A percentile compares a stretch with the other conserved stretches of the same genome.
Evolutionary conservation across 2,888 invertebrate genomes (phyloP).

Genomic region (Lithophane ornitopus): DNA sequence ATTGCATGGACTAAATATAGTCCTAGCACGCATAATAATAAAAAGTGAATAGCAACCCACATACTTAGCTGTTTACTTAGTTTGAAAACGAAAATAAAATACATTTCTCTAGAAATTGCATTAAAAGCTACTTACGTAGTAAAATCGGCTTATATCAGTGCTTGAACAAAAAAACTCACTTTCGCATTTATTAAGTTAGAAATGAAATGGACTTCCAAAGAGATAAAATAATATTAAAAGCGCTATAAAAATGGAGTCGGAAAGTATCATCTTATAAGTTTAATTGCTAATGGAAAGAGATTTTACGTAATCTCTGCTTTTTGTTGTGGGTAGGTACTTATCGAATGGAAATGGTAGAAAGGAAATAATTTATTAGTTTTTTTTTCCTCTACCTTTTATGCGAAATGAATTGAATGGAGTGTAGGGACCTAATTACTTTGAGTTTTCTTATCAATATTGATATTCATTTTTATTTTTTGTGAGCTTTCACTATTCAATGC

Average conservation of each 20-base stretch:
- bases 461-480: background rate
- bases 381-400: constrained; percentile 12
- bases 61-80: background rate
- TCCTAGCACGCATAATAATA: background rate
- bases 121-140: background rate
- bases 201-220: constrained; percentile 21
- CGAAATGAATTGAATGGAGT: constrained; percentile 16
- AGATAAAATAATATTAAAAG: constrained; percentile 66
- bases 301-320: constrained; percentile 64
- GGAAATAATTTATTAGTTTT: constrained; percentile 29
- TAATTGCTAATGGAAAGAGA: constrained; percentile 75
- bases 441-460: background rate
- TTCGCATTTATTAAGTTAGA: constrained; percentile 26
- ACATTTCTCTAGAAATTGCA: background rate
- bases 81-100: background rate
- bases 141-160: constrained; percentile 3
- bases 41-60: background rate
- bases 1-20: too few species aligned
- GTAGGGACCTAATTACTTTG: constrained; percentile 16
- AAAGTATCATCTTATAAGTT: constrained; percentile 71
- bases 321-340: constrained; percentile 57
- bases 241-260: constrained; percentile 64
- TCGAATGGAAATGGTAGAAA: constrained; percentile 43
- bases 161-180: background rate
- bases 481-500: too few species aligned